phyloP scores from a whole-genome alignment of 2,888 invertebrate genomes.

The Lamproptera curius region DNA sequence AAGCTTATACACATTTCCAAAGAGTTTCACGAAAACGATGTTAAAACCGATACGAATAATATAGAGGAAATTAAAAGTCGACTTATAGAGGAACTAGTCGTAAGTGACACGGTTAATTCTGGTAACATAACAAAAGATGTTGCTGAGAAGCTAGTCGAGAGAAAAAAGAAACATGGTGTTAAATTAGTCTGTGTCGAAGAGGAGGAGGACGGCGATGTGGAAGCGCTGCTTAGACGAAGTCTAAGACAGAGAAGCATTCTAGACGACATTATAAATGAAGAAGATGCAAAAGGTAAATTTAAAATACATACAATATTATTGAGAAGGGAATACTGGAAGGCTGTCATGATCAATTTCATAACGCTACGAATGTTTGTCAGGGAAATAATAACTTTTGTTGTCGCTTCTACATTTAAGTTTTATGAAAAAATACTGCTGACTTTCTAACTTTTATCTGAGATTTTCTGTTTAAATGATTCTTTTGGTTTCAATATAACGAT shows the following conservation, averaged over 20 bases:
- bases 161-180: constrained; percentile 46
- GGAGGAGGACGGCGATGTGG: constrained; percentile 79
- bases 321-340: constrained; percentile 47
- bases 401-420: constrained; percentile 45
- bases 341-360: constrained; percentile 52
- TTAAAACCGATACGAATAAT: constrained; percentile 47
- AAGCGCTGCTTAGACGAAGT: constrained; percentile 81
- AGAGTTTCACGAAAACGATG: constrained; percentile 63
- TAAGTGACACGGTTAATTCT: constrained; percentile 49
- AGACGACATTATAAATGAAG: constrained; percentile 82
- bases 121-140: constrained; percentile 64
- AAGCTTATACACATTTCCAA: constrained; percentile 66
- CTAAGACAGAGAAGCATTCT: constrained; percentile 84
- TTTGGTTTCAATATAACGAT: too few relatives aligned
- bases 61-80: constrained; percentile 62
- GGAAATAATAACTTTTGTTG: constrained; percentile 42
- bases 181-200: constrained; percentile 63
- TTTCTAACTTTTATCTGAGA: constrained; percentile 41
- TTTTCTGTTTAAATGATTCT: constrained; percentile 39
- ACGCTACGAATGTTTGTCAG: constrained; percentile 59
- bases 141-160: constrained; percentile 58
- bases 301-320: constrained; percentile 51
- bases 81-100: constrained; percentile 64
- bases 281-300: constrained; percentile 77
- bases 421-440: constrained; percentile 42